Conservation (phyloP, 1,140 invertebrate genomes). For the Eufriesea mexicana region DNA sequence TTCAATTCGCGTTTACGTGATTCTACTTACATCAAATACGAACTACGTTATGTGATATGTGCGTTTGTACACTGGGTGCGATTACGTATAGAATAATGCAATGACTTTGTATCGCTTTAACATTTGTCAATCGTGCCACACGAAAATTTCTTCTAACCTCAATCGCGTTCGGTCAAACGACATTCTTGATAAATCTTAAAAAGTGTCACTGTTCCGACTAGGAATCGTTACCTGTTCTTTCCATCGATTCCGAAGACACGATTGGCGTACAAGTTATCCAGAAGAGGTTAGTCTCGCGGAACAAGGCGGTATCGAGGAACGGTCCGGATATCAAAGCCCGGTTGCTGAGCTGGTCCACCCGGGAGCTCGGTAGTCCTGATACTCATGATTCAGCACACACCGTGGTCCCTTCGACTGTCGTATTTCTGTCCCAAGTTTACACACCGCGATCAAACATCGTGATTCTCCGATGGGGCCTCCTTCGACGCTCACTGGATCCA, state of each 20-base stretch:
- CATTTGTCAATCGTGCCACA: too few species aligned
- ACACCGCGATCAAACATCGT: slow-evolving; percentile 51
- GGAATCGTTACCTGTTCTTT: too few species aligned
- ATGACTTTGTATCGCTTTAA: background rate
- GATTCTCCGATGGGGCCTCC: slow-evolving; percentile 25
- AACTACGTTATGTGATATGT: background rate
- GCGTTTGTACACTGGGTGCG: background rate
- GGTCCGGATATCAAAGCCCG: background rate
- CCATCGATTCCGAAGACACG: too few species aligned
- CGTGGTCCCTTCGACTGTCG: slow-evolving; percentile 47
- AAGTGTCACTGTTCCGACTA: too few species aligned
- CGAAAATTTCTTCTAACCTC: too few species aligned
- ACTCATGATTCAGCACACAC: slow-evolving; percentile 60
- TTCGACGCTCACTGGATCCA: slow-evolving; percentile 25
- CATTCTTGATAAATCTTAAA: too few species aligned
- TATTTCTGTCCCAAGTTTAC: slow-evolving; percentile 66
- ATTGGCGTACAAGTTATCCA: background rate
- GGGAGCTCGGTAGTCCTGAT: slow-evolving; percentile 43
- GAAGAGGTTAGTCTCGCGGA: too few species aligned
- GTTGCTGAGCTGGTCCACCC: slow-evolving; percentile 59
- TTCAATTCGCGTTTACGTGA: background rate
- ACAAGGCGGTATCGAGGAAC: background rate
- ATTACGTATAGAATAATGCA: background rate
- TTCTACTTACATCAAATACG: background rate
- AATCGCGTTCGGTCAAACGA: too few species aligned